Conservation (phyloP, 2,888 invertebrate genomes). For the Alitta virens region DNA sequence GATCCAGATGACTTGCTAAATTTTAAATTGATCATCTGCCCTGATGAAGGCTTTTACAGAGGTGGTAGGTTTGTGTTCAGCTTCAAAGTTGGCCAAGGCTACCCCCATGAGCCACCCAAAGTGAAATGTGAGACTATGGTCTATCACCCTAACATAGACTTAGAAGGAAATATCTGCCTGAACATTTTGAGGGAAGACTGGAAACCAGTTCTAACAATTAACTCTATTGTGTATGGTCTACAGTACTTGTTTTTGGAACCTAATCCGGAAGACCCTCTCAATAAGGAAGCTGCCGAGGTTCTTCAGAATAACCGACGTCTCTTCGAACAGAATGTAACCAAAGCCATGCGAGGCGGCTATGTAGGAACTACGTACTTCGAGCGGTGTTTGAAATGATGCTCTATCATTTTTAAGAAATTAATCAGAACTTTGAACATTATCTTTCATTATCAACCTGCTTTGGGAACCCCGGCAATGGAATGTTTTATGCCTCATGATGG, state of each 20-base stretch:
- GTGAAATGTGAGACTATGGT: conserved; percentile 97
- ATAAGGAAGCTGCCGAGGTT: conserved; percentile 97
- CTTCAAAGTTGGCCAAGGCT: conserved; percentile 96
- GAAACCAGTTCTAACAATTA: conserved; percentile 97
- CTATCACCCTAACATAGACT: conserved; percentile 97
- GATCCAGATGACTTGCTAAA: conserved; percentile 93
- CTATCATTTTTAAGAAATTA: too few relatives aligned
- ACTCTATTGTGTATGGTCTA: conserved; percentile 94
- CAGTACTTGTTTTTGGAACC: conserved; percentile 98
- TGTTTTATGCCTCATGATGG: too few relatives aligned
- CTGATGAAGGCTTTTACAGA: conserved; percentile 96
- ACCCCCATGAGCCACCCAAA: conserved; percentile 97
- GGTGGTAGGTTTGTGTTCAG: conserved; percentile 92
- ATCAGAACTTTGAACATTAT: too few relatives aligned
- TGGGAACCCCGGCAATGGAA: too few relatives aligned
- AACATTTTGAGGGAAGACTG: conserved; percentile 98
- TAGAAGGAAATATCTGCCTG: conserved; percentile 95
- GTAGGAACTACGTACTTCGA: conserved; percentile 93
- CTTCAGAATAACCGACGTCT: conserved; percentile 87
- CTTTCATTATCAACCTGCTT: too few relatives aligned
- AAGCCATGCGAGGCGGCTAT: conserved; percentile 94
- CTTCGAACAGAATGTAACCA: conserved; percentile 93
- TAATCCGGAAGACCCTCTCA: conserved; percentile 96
- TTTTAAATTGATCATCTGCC: conserved; percentile 93
- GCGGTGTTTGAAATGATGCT: conserved; percentile 69